Conservation (phyloP, 1,140 invertebrate species). For the Rhyzopertha dominica region DNA sequence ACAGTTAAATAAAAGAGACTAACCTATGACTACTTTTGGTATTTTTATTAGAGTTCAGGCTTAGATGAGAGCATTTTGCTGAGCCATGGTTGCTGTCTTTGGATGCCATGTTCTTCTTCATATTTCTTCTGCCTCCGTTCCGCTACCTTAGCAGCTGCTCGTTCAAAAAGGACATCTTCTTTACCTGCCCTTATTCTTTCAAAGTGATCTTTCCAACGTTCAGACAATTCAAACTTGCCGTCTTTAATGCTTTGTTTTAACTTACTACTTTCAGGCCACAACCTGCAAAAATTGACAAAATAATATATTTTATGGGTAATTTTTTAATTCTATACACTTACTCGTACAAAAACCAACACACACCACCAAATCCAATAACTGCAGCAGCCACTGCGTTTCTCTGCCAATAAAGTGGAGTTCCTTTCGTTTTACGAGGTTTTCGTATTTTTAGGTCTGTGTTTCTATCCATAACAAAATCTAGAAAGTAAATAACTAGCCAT, state of each 20-base stretch:
- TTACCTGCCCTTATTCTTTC: constrained; percentile 8
- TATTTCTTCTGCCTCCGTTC: constrained; percentile 19
- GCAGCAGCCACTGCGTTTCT: constrained; percentile 44
- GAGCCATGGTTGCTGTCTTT: constrained; percentile 28
- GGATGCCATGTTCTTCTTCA: constrained; percentile 28
- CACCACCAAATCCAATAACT: constrained; percentile 31
- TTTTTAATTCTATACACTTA: constrained; percentile 19
- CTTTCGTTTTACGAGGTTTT: constrained; percentile 51
- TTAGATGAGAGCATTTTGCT: constrained; percentile 23
- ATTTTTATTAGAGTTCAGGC: constrained; percentile 15
- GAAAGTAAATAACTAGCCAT: too few species aligned
- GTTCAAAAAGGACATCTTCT: not conserved
- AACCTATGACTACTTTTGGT: not conserved
- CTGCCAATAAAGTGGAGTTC: constrained; percentile 47
- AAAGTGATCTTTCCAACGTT: constrained; percentile 10
- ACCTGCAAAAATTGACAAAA: constrained; percentile 16
- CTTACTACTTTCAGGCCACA: constrained; percentile 21
- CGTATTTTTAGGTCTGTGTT: constrained; percentile 37
- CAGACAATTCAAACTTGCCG: constrained; percentile 22
- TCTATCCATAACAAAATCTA: constrained; percentile 39
- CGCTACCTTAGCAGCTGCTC: constrained; percentile 1
- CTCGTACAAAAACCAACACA: constrained; percentile 33
- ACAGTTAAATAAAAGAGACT: constrained; percentile 1
- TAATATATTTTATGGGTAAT: not conserved
- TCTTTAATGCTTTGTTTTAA: constrained; percentile 16